Base-by-base conservation (phyloP, 1,140 invertebrate genomes). In the Physella acuta region DNA sequence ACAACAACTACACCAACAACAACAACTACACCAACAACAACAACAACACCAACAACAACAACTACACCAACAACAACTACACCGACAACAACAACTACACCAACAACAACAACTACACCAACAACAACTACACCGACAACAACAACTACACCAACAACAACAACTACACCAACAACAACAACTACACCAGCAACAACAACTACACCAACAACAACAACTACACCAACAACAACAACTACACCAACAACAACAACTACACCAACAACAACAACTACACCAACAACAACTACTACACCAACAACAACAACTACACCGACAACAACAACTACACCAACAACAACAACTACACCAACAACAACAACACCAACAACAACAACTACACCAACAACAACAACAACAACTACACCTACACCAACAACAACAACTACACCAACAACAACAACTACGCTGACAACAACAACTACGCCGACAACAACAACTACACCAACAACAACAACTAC, bases 1-100 rank as follows among this genome's bases (percentile, higher is more conserved):
- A 14, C 34, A 30, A 61, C 58, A 30, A 61, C 58, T 61, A 61
- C 58, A 30, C 8, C 16, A n/a, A 61, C 58, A 30, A 61, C 58
- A n/a, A 61, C 58, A n/a, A 30, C 58, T 30, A 11, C 58, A 30
- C 11, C 58, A 30, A 28, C 58, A 30, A 28, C 58, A 30, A 31
- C 16, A n/a, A 28, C 58, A 30, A 28, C 58, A n/a, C 11, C 34
- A n/a, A 33, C 58, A n/a, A 30, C 58, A 30, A 61, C 58, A 30
- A 36, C 58, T 61, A 36, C 58, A 30, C 8, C 16, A n/a, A 36
- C 58, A 30, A 36, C 58, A n/a, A 11, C 58, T 30, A 24, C 16
- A n/a, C 11, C 58, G 16, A 28, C 58, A 30, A 36, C 58, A 30
- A 36, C 34, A 30, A 33, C 16, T 30, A 61, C 58, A 30, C 16